phyloP scores from a whole-genome alignment of 2,888 invertebrate species.

The Lissonota sp. region DNA sequence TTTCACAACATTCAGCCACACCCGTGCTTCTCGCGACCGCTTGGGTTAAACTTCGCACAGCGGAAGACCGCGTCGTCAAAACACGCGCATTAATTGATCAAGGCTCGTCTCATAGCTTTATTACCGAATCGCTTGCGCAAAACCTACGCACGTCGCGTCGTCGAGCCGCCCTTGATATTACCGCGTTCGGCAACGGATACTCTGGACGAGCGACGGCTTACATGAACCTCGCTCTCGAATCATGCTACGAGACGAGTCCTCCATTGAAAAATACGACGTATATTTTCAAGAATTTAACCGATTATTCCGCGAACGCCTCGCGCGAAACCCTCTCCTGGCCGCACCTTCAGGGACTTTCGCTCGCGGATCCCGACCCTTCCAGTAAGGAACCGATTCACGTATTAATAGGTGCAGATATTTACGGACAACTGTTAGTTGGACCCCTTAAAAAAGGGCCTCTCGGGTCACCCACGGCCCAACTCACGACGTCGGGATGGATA shows the following conservation, averaged over 20 bases:
- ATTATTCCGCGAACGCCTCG: neutral
- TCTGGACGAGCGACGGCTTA: neutral
- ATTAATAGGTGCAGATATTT: constrained; percentile 53
- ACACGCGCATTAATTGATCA: constrained; percentile 50
- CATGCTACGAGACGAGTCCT: neutral
- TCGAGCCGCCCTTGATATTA: constrained; percentile 35
- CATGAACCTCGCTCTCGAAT: neutral
- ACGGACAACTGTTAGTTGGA: constrained; percentile 26
- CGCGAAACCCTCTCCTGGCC: neutral
- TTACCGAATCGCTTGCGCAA: constrained; percentile 58
- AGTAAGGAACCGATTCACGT: constrained; percentile 12
- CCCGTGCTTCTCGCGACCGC: constrained; percentile 28
- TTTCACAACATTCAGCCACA: constrained; percentile 4
- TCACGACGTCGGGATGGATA: constrained; percentile 58
- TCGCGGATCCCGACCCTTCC: constrained; percentile 37
- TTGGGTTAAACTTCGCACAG: neutral
- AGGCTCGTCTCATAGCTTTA: constrained; percentile 60
- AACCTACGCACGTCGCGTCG: constrained; percentile 35
- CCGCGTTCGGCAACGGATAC: constrained; percentile 38
- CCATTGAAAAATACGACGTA: neutral
- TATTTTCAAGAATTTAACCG: neutral
- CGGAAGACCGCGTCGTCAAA: neutral
- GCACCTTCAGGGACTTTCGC: constrained; percentile 9
- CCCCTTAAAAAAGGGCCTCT: constrained; percentile 25
- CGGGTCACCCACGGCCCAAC: constrained; percentile 42